Percentiles rank a stretch among this genome's conserved stretches.
Evolutionary conservation across 1,140 invertebrate genomes (phyloP).

Genomic region (Conus ventricosus): DNA sequence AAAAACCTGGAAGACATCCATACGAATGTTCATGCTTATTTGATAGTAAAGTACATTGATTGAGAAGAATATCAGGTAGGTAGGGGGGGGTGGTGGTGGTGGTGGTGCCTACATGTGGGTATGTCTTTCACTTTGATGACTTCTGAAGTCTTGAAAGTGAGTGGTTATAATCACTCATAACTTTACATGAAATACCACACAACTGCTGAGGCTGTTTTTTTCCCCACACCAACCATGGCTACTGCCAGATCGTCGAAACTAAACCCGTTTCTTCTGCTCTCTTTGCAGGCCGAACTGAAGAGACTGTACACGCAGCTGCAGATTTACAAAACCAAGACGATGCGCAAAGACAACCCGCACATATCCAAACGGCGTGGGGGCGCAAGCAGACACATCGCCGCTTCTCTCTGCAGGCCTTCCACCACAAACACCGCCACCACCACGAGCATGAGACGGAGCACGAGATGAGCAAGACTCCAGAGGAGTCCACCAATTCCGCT

Average conservation of each 20-base stretch:
- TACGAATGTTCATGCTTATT: too few relatives aligned
- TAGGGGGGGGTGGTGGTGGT: too few relatives aligned
- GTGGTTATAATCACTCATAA: too few relatives aligned
- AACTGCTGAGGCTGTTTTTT: too few relatives aligned
- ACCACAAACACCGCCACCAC: slow-evolving; percentile 74
- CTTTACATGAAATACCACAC: too few relatives aligned
- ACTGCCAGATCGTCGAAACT: not conserved
- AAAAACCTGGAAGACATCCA: too few relatives aligned
- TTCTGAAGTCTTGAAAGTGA: too few relatives aligned
- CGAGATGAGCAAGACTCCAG: slow-evolving; percentile 75
- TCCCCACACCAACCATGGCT: too few relatives aligned
- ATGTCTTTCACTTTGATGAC: too few relatives aligned
- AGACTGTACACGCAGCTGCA: slow-evolving; percentile 91
- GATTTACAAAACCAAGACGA: slow-evolving; percentile 89
- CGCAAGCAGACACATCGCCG: slow-evolving; percentile 91
- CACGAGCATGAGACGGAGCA: slow-evolving; percentile 70
- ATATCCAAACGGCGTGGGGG: slow-evolving; percentile 94
- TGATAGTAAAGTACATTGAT: too few relatives aligned
- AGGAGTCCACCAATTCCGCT: slow-evolving; percentile 76
- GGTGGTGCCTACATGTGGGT: too few relatives aligned
- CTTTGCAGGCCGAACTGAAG: slow-evolving; percentile 87
- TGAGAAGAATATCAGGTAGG: too few relatives aligned
- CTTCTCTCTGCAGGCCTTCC: slow-evolving; percentile 85
- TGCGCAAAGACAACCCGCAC: slow-evolving; percentile 95
- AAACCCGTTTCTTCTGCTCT: not conserved